Conservation (phyloP, 2,797 vertebrate genomes). For the Arremon aurantiirostris region DNA sequence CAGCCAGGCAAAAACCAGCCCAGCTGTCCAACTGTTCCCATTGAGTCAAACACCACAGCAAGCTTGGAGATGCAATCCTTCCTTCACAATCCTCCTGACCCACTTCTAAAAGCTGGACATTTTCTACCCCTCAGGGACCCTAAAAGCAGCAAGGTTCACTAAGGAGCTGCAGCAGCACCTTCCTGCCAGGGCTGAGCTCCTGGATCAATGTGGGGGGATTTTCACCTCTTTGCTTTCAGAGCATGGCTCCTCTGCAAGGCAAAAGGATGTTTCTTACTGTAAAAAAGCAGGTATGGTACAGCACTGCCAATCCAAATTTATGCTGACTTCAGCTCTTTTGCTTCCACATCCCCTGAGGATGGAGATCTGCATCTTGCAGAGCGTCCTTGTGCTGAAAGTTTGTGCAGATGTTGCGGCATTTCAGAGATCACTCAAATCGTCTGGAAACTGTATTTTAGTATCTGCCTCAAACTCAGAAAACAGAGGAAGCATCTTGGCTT, state of each 20-base stretch:
- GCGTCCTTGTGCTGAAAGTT: not conserved
- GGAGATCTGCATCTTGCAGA: not conserved
- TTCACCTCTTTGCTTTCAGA: not conserved
- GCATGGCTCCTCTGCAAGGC: not conserved
- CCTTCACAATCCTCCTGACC: not conserved
- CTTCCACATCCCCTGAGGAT: not conserved
- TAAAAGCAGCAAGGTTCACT: not conserved
- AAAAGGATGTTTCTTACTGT: not conserved
- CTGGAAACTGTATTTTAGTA: not conserved
- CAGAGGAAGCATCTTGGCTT: not conserved
- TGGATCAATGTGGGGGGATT: not conserved
- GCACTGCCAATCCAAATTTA: not conserved
- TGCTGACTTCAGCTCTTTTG: not conserved
- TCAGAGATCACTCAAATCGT: not conserved
- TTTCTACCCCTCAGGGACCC: not conserved
- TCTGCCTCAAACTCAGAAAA: not conserved
- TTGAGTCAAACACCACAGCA: not conserved
- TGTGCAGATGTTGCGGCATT: not conserved
- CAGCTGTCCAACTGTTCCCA: not conserved
- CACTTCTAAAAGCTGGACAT: not conserved
- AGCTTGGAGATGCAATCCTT: not conserved
- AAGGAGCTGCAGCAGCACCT: not conserved
- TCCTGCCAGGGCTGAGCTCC: accelerated
- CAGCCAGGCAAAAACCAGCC: not conserved
- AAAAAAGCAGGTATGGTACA: not conserved